These are phyloP conservation scores for Bubalus kerabau DNA, from an alignment of 2,113 vertebrate genomes.

Conservation along the genomic window DNA sequence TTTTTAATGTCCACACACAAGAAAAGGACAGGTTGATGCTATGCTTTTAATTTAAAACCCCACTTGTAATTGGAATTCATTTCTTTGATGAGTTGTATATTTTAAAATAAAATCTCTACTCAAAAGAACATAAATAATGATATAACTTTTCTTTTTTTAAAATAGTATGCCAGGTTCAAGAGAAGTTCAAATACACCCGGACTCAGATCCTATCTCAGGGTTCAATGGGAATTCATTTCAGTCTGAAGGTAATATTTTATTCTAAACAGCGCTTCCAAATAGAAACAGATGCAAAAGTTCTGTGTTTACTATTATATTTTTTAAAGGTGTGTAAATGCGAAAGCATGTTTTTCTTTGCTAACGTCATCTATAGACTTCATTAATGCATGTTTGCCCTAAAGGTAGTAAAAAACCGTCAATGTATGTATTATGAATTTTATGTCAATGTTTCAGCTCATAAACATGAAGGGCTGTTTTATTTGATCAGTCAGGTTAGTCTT, in stretches of 20 bases:
- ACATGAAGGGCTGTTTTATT: background rate
- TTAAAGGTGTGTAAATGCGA: background rate
- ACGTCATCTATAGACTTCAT: background rate
- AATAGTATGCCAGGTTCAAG: conserved; percentile 61
- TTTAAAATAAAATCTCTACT: conserved; percentile 39
- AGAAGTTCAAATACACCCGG: conserved; percentile 52
- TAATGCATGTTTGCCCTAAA: background rate
- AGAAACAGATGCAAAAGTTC: background rate
- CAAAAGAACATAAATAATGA: conserved; percentile 61
- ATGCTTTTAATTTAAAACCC: conserved; percentile 34
- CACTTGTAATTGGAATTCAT: background rate
- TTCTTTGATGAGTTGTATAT: background rate
- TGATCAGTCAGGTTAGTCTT: background rate
- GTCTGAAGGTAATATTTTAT: conserved; percentile 74
- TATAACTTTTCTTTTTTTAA: background rate
- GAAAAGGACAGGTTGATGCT: background rate
- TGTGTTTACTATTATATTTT: background rate
- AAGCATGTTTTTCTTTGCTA: background rate
- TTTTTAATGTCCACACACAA: background rate
- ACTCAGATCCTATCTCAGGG: conserved; percentile 43
- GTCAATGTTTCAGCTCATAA: background rate
- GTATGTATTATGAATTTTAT: background rate
- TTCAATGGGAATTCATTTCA: conserved; percentile 52
- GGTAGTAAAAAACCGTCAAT: background rate
- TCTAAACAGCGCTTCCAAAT: background rate